Conservation (phyloP, 2,797 vertebrate species). For the Cetoscarus ocellatus region DNA sequence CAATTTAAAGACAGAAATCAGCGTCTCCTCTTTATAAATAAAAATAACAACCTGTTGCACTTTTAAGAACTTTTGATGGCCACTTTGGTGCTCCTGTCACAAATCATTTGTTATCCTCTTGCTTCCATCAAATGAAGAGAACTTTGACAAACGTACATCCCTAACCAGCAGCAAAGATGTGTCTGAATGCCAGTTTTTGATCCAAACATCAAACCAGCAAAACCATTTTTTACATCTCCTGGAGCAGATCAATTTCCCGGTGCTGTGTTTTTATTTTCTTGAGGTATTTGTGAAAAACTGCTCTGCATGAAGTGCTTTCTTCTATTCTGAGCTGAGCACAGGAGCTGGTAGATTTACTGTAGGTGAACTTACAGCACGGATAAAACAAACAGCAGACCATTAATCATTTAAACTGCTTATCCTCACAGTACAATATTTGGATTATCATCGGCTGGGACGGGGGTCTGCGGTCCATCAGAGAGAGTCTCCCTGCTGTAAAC, state of each 20-base stretch:
- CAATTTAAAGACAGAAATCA: no score
- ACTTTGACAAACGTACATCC: no score
- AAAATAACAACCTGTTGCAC: no score
- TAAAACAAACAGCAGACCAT: constrained; percentile 34
- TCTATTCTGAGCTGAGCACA: constrained; percentile 24
- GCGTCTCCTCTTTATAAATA: no score
- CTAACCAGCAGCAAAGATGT: no score
- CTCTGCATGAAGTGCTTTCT: constrained; percentile 21
- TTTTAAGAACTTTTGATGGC: no score
- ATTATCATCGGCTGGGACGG: constrained; percentile 72
- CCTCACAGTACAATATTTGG: constrained; percentile 81
- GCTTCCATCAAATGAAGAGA: no score
- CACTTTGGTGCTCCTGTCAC: no score
- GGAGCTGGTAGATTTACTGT: constrained; percentile 22
- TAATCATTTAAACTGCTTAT: constrained; percentile 69
- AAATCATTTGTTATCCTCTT: no score
- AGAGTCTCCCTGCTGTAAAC: constrained; percentile 76
- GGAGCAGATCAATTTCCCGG: background rate
- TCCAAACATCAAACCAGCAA: no score
- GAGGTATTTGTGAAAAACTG: constrained; percentile 16
- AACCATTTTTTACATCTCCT: background rate
- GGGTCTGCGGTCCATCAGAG: constrained; percentile 80
- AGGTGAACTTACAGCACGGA: constrained; percentile 37
- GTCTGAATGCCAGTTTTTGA: no score
- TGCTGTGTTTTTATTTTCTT: constrained; percentile 2